Evolutionary conservation across 2,797 vertebrate genomes (phyloP), one percentile per base, ranked within the genome.

Genomic region (Muscicapa comitata): DNA sequence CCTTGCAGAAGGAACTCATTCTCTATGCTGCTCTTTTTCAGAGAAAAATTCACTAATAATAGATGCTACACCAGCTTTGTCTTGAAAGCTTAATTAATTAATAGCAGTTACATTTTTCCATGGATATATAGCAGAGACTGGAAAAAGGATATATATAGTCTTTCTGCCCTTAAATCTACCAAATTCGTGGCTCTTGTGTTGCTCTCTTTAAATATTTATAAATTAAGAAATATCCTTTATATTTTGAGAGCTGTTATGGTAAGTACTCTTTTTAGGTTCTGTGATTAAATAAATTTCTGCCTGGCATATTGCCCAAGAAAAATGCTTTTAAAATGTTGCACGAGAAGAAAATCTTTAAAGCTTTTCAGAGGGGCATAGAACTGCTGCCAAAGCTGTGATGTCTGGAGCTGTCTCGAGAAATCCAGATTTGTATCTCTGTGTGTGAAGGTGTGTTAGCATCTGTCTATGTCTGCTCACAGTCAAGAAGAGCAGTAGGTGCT

Each of bases 211-310:
- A 76, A 53, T 81, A 68, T 83, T 92, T 91, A 75, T 51, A 74
- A 33, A 85, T 87, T 54, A 89, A 87, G 78, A 91, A 94, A 67
- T 62, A 72, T 13, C 31, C 26, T 86, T 83, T 62, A 4, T 43
- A 48, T 91, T 78, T 83, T 54, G 45, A 85, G 61, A 47, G 33
- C 51, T 86, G 23, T 88, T 91, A 58, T 38, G 84, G 21, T 48
- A 92, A 95, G 77, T 76, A 77, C 43, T 67, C 51, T 85, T 92
- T 81, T 77, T 85, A n/a, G 59, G n/a, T 76, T 87, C 53, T 79
- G 54, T 88, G 85, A 89, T 92, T 86, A 95, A 95, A 91, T 80
- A 1, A 65, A 77, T 94, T 91, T 71, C 65, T 91, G 23, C 54
- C 51, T 90, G 91, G 67, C 68, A 67, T 2, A 0, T 17, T 86